Evolutionary conservation across 2,797 vertebrate genomes (phyloP).

Genomic region (Aulostomus chinensis): DNA sequence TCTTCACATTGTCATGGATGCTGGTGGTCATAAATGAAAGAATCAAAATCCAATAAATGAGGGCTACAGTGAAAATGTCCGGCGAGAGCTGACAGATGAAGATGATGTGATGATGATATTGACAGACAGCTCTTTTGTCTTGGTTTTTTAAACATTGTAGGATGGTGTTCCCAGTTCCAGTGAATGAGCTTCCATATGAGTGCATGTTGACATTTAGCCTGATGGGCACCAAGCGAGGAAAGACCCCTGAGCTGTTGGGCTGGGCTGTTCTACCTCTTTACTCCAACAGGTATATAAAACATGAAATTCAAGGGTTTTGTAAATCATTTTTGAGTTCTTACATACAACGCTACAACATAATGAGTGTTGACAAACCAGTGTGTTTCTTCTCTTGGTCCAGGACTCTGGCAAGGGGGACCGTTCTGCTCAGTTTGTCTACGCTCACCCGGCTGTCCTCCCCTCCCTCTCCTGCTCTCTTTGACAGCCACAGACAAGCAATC

Average conservation of each 20-base stretch:
- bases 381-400: too few species aligned
- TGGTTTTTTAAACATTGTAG: constrained; percentile 38
- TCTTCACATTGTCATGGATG: too few species aligned
- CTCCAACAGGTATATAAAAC: constrained; percentile 65
- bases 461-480: constrained; percentile 67
- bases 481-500: constrained; percentile 64
- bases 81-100: too few species aligned
- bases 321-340: too few species aligned
- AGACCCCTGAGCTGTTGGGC: constrained; percentile 52
- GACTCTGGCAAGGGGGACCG: constrained; percentile 60
- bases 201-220: constrained; percentile 73
- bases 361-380: not conserved
- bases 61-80: too few species aligned
- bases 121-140: too few species aligned
- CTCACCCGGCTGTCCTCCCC: constrained; percentile 30
- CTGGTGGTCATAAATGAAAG: too few species aligned
- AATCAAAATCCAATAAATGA: too few species aligned
- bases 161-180: constrained; percentile 72
- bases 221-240: constrained; percentile 70
- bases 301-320: too few species aligned
- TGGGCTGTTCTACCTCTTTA: constrained; percentile 79
- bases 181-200: constrained; percentile 73
- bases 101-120: too few species aligned
- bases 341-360: too few species aligned
- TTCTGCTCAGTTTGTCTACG: constrained; percentile 75